Base-by-base conservation (phyloP, 2,113 vertebrate genomes). In the Megaceryle maxima region DNA sequence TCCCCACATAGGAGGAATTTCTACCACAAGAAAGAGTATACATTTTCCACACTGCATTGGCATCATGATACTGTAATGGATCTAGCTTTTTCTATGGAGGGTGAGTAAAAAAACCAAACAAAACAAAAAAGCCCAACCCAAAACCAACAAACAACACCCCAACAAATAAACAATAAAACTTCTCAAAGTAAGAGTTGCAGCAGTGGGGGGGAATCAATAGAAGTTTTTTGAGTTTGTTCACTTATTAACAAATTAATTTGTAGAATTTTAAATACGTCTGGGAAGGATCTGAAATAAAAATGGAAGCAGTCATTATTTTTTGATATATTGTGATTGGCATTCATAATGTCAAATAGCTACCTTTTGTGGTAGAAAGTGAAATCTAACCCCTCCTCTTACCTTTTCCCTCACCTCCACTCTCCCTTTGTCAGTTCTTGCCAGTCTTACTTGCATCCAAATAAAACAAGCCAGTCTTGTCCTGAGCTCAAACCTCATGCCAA, bases 11-110 rank as follows among this genome's bases (percentile, higher is more conserved):
- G 99, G 99, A 99, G 99, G 95, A 99, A 99, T 97, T 99, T 99
- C 90, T 92, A 96, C 91, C 98, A 99, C 46, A 98, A 95, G 57
- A 99, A 98, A 89, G 98, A 99, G 37, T 99, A 99, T 92, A 99
- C 98, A 0, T 99, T 98, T n/a, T 98, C 98, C 10, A 98, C 98
- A 2, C 87, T 99, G 48, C 99, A 99, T 93, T 99, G 99, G 99
- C 99, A 99, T 92, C 98, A 99, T 60, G 98, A 97, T 59, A 64
- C 95, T 11, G 99, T 99, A 56, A 98, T 97, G 98, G 97, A 99
- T 46, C 93, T 99, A 79, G 97, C 98, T 94, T 99, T 99, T 97
- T 99, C 99, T 60, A 37, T 98, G 20, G 98, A 99, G 91, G 99
- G 99, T 99, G 96, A 96, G 97, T 96, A 3, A 33, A 66, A n/a